These are phyloP conservation scores for Zootermopsis nevadensis DNA, from an alignment of 2,888 invertebrate genomes.

Conservation along the genomic window DNA sequence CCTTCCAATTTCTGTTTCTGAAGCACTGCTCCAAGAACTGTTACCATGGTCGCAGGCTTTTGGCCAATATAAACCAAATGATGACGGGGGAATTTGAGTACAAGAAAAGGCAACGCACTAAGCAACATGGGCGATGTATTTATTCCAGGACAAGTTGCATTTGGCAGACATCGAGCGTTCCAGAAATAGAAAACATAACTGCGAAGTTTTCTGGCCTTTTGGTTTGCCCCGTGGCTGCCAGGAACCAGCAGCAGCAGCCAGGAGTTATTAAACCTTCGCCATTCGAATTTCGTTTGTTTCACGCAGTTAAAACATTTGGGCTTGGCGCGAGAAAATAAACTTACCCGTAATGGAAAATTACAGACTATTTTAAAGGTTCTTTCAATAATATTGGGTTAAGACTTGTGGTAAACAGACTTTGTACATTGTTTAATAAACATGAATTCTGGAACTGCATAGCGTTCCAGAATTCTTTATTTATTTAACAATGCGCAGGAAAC, in stretches of 20 bases:
- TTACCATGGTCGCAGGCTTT: background rate
- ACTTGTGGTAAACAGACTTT: too few relatives aligned
- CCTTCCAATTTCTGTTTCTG: background rate
- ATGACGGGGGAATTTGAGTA: background rate
- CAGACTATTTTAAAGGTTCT: background rate
- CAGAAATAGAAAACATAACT: constrained; percentile 42
- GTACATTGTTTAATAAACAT: too few relatives aligned
- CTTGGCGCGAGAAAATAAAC: background rate
- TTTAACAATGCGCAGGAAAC: too few relatives aligned
- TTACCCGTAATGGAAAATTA: background rate
- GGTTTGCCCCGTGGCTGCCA: constrained; percentile 10
- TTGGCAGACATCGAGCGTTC: background rate
- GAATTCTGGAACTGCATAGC: too few relatives aligned
- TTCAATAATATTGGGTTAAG: too few relatives aligned
- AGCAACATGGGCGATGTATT: constrained; percentile 23
- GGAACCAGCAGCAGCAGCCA: background rate
- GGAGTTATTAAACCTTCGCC: constrained; percentile 1
- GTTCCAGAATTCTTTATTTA: too few relatives aligned
- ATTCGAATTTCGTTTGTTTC: constrained; percentile 7
- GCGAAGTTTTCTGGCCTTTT: constrained; percentile 41
- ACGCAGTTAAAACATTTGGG: background rate
- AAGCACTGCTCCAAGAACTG: background rate
- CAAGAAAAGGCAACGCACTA: background rate
- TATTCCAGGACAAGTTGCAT: constrained; percentile 14
- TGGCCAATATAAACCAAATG: background rate